Evolutionary conservation across 1,140 invertebrate genomes (phyloP), one percentile per base, ranked within the genome.

Genomic region (Callitettix versicolor): DNA sequence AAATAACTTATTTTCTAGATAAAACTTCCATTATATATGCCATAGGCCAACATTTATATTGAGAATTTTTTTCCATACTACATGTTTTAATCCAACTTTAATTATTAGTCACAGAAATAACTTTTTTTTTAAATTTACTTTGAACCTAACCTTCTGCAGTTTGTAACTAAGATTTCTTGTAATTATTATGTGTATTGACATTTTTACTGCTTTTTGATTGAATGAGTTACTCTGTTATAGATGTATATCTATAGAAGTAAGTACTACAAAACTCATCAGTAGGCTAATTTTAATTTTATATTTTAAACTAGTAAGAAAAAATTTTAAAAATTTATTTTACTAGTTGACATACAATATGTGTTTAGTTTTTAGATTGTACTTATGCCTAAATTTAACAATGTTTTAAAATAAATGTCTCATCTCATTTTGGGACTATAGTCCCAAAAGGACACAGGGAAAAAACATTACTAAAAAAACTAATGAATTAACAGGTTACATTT

Each of bases 271-370:
- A 12, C 17, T 24, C 11, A 21, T 46, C 14, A 30, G 53, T 18
- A 17, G 50, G 11, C 44, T 51, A 46, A 52, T n/a, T 7, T n/a
- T 26, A 18, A 0, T 17, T 41, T 52, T 26, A 40, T 21, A n/a
- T 38, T 21, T 36, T 24, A n/a, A n/a, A n/a, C n/a, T n/a, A n/a
- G n/a, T n/a, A n/a, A n/a, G 11, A 7, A n/a, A n/a, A n/a, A n/a
- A n/a, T n/a, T n/a, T n/a, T n/a, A 20, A 54, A 42, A 26, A 66
- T 44, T 57, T 61, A 44, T 60, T 56, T 51, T 46, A 50, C 20
- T 55, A 38, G 24, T 36, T 26, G 20, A 56, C 15, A 9, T 17
- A 9, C 6, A 43, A 43, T 9, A 43, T 6, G 18, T 43, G 12
- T 43, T 43, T 17, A 43, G 18, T 6, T 12, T 7, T 43, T 43